These are phyloP conservation scores for Chironomus striatipennis DNA, from an alignment of 1,140 invertebrate genomes.

Conservation along the genomic window DNA sequence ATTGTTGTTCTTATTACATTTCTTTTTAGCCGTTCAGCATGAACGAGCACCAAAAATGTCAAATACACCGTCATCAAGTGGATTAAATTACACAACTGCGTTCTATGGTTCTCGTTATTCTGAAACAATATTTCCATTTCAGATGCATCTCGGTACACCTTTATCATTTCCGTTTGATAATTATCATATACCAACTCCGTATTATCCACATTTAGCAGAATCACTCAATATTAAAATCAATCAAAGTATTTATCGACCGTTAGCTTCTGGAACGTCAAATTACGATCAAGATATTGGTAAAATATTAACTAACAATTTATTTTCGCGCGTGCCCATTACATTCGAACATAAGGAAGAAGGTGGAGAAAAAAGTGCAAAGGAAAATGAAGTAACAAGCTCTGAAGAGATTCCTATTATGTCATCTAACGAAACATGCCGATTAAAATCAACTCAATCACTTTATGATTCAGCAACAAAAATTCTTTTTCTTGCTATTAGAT, in stretches of 20 bases:
- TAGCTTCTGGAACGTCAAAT: not conserved
- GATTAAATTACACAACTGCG: not conserved
- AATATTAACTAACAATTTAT: slow-evolving; percentile 30
- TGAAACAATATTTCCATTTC: slow-evolving; percentile 10
- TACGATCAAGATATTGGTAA: slow-evolving; percentile 25
- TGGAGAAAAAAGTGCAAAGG: slow-evolving; percentile 44
- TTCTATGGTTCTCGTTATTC: not conserved
- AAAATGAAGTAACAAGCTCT: slow-evolving; percentile 66
- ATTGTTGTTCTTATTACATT: slow-evolving; percentile 25
- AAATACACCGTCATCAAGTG: slow-evolving; percentile 31
- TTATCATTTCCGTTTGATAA: not conserved
- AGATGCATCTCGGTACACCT: not conserved
- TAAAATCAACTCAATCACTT: slow-evolving; percentile 40
- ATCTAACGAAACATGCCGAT: slow-evolving; percentile 11
- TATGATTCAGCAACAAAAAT: slow-evolving; percentile 69
- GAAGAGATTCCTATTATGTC: slow-evolving; percentile 44
- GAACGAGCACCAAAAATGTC: slow-evolving; percentile 68
- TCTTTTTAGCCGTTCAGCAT: slow-evolving; percentile 72
- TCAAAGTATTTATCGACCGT: not conserved
- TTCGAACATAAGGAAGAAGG: slow-evolving; percentile 25
- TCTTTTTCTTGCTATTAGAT: slow-evolving; percentile 66
- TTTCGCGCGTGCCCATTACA: slow-evolving; percentile 28
- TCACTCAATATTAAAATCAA: slow-evolving; percentile 16
- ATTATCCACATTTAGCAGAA: slow-evolving; percentile 16
- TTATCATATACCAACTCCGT: not conserved